Base-by-base conservation (phyloP, 2,888 invertebrate species). In the Corbicula japonica region DNA sequence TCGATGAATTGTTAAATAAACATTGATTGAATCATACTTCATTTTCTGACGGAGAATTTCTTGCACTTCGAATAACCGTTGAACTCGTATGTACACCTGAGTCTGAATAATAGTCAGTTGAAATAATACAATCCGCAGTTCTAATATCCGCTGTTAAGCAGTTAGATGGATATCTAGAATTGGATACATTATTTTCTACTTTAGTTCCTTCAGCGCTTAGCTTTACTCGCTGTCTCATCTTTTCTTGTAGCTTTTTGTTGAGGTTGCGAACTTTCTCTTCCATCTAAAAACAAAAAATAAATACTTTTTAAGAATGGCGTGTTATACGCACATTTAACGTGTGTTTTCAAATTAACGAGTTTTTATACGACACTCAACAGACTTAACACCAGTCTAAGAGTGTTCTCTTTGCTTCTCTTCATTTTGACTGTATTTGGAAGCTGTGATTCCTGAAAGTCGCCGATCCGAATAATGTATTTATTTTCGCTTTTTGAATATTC, bases 201-300 rank as follows among this genome's bases (percentile, higher is more conserved):
- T 44, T 52, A 41, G 58, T 50, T 34, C 52, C 62, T 26, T 79
- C 72, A 30, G 75, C 73, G 58, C 74, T 86, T 0, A 86, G 74
- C 28, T 79, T 70, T 2, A 84, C 74, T 65, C 87, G 82, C 48
- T 88, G 84, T 41, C 87, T 80, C 69, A 86, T 84, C 58, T 84
- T 87, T 18, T 86, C 82, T 61, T 89, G 86, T 15, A 91, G 76
- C 41, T 88, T 85, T 48, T 74, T 76, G 61, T 91, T 90, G n/a
- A 91, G 74, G 28, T 88, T 89, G 61, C 84, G 84, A 2, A 91
- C 84, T 62, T 86, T 81, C 15, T 88, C 88, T 68, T 91, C 91
- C 87, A 90, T 88, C 91, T 91, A 83, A 0, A 84, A 86, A 30
- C 30, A 28, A 71, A 48, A 60, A 61, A 18, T 6, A 26, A 26